Base-by-base conservation (phyloP, 1,140 invertebrate genomes). In the Hyphantria cunea region DNA sequence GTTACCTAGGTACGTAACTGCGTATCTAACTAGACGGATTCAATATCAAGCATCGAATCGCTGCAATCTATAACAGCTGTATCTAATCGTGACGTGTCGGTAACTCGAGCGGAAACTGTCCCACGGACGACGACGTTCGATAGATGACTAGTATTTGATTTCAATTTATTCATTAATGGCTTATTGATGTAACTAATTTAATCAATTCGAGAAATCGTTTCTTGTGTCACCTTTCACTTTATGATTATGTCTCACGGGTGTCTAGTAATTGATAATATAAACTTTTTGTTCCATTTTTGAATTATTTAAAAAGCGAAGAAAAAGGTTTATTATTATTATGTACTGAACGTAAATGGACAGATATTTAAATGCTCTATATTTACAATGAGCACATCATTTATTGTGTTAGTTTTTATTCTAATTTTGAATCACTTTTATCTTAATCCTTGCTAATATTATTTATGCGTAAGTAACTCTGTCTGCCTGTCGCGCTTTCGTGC, bases 31-130 rank as follows among this genome's bases (percentile, higher is more conserved):
- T n/a, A 10, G 31, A 55, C 45, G 9, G 34, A 47, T 56, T 56
- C 42, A 6, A 47, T 56, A 34, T 56, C 53, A 42, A 56, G 42
- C 47, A 56, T 56, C 53, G 25, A 56, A 56, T 56, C 53, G 53
- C n/a, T 31, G 15, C 34, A 14, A 47, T 37, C 42, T 41, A 34
- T 47, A 45, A 37, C 34, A 41, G 47, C 55, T 68, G 72, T 71
- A 68, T 73, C 68, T 73, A 77, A 80, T 77, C 77, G 65, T 59
- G 51, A 64, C 63, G 39, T n/a, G n/a, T 34, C 25, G 13, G 34
- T 37, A 37, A 54, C 42, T 56, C 42, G 9, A 31, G 14, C 55
- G 62, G 62, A 64, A 51, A 53, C 62, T 58, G 48, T 64, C 53
- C 32, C 12, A 51, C 41, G 41, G 53, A 64, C 53, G 11, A 17